These are phyloP conservation scores for Anticlea derivata DNA, from an alignment of 2,888 invertebrate species.

Conservation along the genomic window DNA sequence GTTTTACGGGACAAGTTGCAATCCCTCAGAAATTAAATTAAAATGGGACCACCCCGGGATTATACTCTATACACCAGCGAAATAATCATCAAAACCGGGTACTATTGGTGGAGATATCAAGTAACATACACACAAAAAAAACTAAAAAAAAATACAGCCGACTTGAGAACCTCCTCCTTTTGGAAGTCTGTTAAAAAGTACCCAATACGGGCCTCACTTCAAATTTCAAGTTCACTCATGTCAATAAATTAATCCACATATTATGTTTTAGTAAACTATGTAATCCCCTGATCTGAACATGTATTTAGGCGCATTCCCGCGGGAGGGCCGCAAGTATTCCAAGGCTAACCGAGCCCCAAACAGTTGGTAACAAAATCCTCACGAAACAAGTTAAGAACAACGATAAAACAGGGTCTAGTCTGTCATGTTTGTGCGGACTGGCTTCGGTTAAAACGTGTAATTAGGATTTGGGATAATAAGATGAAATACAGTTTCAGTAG, in stretches of 20 bases:
- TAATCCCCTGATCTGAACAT: slow-evolving; percentile 10
- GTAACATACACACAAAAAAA: too few species aligned
- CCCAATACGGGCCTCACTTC: too few species aligned
- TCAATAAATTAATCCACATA: slow-evolving; percentile 1
- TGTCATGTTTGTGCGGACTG: slow-evolving; percentile 10
- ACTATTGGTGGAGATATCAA: too few species aligned
- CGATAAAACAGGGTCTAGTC: slow-evolving; percentile 17
- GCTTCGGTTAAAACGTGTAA: slow-evolving; percentile 2
- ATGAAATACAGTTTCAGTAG: not conserved
- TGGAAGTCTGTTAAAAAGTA: too few species aligned
- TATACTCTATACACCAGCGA: too few species aligned
- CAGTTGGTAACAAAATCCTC: slow-evolving; percentile 14
- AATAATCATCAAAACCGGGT: too few species aligned
- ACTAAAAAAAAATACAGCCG: too few species aligned
- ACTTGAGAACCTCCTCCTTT: too few species aligned
- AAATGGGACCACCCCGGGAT: too few species aligned
- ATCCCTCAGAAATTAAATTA: too few species aligned
- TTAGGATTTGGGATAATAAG: slow-evolving; percentile 1
- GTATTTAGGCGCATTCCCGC: slow-evolving; percentile 12
- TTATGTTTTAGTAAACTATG: slow-evolving; percentile 2
- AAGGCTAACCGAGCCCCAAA: slow-evolving; percentile 2
- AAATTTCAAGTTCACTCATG: too few species aligned
- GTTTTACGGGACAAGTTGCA: too few species aligned
- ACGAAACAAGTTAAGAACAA: slow-evolving; percentile 20
- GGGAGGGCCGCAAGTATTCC: slow-evolving; percentile 1